Evolutionary conservation across 35 echinoderm and acorn worm species (phyloP), one percentile per base, ranked within the genome.

Genomic region (Lytechinus pictus): DNA sequence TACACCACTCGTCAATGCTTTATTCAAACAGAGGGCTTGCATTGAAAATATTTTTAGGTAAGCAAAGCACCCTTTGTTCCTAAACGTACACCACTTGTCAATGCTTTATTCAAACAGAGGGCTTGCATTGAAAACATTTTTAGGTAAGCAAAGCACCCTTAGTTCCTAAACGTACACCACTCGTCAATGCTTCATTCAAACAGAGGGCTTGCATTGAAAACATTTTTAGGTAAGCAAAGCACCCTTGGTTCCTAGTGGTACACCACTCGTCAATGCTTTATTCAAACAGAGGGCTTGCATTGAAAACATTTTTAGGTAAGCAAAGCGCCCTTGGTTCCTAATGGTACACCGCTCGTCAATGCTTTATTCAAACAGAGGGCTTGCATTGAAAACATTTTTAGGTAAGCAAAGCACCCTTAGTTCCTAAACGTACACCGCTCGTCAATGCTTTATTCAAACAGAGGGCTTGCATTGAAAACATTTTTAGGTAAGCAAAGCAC

Each of bases 41-140:
- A 97, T 99, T 19, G 98, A 99, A 90, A 99, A 99, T 71, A 97
- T 99, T n/a, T 99, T 99, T 95, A 97, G 97, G 98, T 99, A 92
- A 96, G 96, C 10, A 71, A 24, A 11, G 0, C 33, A 44, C 33
- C 33, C 33, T 44, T 44, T 0, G 33, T 52, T 6, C 89, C 28
- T 44, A 87, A 8, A 51, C 0, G 11, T 56, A 33, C 10, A 9
- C 1, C 54, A 19, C 24, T 6, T 3, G 10, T 8, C 51, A 9
- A 24, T 27, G 54, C 9, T 54, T 9, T 79, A 71, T 24, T 53
- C 8, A 5, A 53, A 52, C 11, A 94, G 19, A 14, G 9, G 28
- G 14, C 10, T 7, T 0, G 55, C 8, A 21, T n/a, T n/a, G 9
- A 9, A 28, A 94, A 60, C 33, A 44, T 44, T 1, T 44, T 44